Percentiles rank a stretch among this genome's conserved stretches.
phyloP scores from a whole-genome alignment of 2,113 vertebrate species.

The Cryptomyrus ogoouensis region DNA sequence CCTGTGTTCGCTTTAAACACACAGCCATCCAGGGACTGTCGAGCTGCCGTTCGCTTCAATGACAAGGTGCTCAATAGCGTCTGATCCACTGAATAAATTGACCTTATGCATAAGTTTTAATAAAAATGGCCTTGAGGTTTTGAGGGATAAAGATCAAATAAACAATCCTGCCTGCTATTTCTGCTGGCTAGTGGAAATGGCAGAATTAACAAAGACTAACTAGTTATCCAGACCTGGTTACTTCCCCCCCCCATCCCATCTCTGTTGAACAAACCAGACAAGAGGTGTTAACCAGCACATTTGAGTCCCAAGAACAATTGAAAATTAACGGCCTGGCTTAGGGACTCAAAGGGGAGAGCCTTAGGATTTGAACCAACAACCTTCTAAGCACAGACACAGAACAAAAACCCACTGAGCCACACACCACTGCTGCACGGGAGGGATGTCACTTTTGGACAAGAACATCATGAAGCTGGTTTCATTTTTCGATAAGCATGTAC shows the following conservation, averaged over 20 bases:
- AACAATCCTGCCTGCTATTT: not conserved
- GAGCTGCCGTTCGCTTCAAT: not conserved
- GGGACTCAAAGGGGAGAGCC: not conserved
- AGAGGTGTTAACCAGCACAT: not conserved
- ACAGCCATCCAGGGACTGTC: not conserved
- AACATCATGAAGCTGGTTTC: not conserved
- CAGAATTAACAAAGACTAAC: not conserved
- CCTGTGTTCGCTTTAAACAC: conserved; percentile 11
- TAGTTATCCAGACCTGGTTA: not conserved
- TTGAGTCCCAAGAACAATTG: not conserved
- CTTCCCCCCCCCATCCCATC: not conserved
- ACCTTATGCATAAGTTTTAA: conserved; percentile 14
- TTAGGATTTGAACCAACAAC: not conserved
- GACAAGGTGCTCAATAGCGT: not conserved
- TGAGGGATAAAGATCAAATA: not conserved
- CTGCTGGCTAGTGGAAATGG: no score
- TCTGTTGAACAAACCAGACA: not conserved
- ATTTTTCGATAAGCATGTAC: not conserved
- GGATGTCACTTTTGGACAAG: not conserved
- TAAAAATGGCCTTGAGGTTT: not conserved
- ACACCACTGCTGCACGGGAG: not conserved
- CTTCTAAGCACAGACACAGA: not conserved
- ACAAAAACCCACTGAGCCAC: not conserved
- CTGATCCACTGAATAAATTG: conserved; percentile 24
- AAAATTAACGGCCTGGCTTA: not conserved